Evolutionary conservation across 37 sponge, comb jelly and placozoan species (phyloP).

Genomic region (Ephydatia muelleri): DNA sequence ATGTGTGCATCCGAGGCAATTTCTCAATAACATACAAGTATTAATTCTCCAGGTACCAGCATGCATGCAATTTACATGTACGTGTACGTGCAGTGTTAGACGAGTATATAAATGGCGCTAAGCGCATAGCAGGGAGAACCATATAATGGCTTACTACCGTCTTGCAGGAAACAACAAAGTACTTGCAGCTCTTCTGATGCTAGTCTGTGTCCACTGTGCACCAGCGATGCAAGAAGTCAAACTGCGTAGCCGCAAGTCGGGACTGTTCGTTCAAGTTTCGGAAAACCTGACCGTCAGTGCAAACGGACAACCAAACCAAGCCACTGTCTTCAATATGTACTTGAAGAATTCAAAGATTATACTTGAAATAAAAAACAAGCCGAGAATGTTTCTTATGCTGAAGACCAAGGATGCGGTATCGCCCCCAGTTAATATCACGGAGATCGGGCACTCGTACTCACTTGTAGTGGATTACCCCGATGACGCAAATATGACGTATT

Average conservation of each 20-base stretch:
- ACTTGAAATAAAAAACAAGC: not conserved
- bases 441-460: not conserved
- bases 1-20: no score
- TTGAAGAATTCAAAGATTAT: not conserved
- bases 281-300: not conserved
- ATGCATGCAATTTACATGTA: no score
- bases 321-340: not conserved
- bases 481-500: no score
- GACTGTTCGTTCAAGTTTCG: not conserved
- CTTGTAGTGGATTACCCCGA: no score
- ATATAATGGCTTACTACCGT: no score
- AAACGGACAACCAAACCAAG: not conserved
- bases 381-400: not conserved
- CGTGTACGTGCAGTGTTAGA: no score
- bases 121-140: no score
- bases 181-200: no score
- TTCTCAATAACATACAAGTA: no score
- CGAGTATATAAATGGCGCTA: no score
- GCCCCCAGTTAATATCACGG: not conserved
- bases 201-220: not conserved
- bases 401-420: not conserved
- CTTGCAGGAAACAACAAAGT: no score
- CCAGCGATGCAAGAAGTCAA: not conserved
- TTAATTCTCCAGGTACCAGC: no score
- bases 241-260: not conserved